A percentile compares a stretch with the other conserved stretches of the same genome.
phyloP scores from a whole-genome alignment of 2,888 invertebrate genomes.

The Ethmia dodecea region DNA sequence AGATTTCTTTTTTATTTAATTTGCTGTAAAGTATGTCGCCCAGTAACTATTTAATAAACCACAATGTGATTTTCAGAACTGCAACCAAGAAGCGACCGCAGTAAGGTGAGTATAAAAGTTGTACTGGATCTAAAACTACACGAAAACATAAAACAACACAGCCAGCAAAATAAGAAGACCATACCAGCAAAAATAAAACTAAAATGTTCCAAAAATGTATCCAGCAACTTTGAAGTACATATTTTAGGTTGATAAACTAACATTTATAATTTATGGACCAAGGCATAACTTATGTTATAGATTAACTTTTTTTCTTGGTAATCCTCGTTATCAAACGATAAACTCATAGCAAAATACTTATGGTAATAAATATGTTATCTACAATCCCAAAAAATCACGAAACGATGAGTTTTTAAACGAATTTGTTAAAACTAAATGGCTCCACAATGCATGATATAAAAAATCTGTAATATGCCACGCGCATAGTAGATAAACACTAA shows the following conservation, averaged over 20 bases:
- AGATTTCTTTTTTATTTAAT: too few species aligned
- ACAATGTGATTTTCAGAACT: slow-evolving; percentile 26
- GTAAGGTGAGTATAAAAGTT: slow-evolving; percentile 36
- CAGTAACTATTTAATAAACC: too few species aligned
- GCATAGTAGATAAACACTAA: slow-evolving; percentile 1
- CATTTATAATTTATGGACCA: slow-evolving; percentile 29
- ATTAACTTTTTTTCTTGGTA: too few species aligned
- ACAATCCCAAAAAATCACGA: not conserved
- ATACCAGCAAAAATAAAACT: slow-evolving; percentile 18
- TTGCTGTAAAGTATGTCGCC: too few species aligned
- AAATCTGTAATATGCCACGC: too few species aligned
- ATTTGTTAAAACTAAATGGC: too few species aligned
- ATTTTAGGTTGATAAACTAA: slow-evolving; percentile 17
- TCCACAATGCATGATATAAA: too few species aligned
- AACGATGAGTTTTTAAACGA: not conserved
- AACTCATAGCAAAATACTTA: too few species aligned
- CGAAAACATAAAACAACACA: slow-evolving; percentile 18
- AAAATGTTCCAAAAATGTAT: slow-evolving; percentile 15
- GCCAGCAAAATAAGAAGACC: slow-evolving; percentile 24
- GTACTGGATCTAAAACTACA: slow-evolving; percentile 26
- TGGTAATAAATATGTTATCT: too few species aligned
- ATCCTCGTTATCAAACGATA: too few species aligned
- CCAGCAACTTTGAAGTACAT: slow-evolving; percentile 16
- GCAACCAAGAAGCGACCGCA: slow-evolving; percentile 29
- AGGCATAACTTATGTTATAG: too few species aligned